Base-by-base conservation (phyloP, 2,113 vertebrate genomes). In the Ondatra zibethicus region DNA sequence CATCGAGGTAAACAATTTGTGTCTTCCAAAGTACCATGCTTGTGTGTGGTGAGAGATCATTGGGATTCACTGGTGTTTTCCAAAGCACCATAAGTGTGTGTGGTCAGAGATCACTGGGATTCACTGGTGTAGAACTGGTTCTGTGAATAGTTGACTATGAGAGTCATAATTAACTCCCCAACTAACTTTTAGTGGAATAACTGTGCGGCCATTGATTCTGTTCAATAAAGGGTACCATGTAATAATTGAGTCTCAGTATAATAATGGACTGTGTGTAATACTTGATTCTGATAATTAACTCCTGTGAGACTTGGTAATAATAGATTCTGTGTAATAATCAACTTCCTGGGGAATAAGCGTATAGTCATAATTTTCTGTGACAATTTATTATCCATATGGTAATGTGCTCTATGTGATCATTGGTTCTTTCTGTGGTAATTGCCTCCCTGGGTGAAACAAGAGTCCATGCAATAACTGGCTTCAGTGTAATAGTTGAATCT, bases 251-350 rank as follows among this genome's bases (percentile, higher is more conserved):
- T 65, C 75, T 86, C 36, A 52, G 70, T 66, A 39, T 88, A 85
- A 85, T 55, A 66, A 45, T 8, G 5, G 75, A 31, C 75, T 33
- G 58, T 9, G 27, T 27, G 11, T 65, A 66, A 29, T 47, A 73
- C 78, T 63, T 11, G 63, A 81, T 84, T 84, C 78, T 85, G 39
- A 42, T 89, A 89, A 73, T 84, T 73, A 92, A 75, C 39, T 85
- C 55, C 52, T 29, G 9, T n/a, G 90, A 66, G 91, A 50, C 68
- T 31, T 85, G 80, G 82, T 86, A 68, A 86, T 89, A 25, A 39
- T 33, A 12, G 81, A 88, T 63, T 52, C 45, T 39, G 21, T 36
- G 47, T 86, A 25, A 39, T 86, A 86, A 92, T 31, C 3, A 42
- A 89, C 91, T 88, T 39, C n/a, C 14, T 42, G 52, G 72, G 61